Base-by-base conservation (phyloP, 2,797 vertebrate genomes). In the Typhlichthys eigenmanni region DNA sequence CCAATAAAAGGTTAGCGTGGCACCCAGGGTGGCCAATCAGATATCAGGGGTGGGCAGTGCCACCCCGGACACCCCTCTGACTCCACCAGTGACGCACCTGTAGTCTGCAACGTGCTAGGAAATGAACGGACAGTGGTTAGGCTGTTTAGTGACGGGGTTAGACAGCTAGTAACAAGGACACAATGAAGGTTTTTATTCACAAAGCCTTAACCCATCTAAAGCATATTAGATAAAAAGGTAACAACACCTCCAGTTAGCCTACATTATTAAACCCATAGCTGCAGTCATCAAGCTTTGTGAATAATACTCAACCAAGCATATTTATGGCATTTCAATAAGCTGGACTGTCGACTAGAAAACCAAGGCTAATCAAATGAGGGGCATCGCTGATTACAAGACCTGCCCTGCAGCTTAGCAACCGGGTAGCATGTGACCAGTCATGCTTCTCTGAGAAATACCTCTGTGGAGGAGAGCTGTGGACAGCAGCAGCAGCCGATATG, bases 361-460 rank as follows among this genome's bases (percentile, higher is more conserved):
- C 34, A 60, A 71, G 62, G 19, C 19, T 74, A 74, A 82, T 74
- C 68, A 66, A 70, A 76, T 50, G 63, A 82, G 64, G 60, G 60
- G 7, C 43, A 81, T 71, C 54, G 71, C 59, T 82, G 62, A 75
- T 83, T 86, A 76, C 32, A 65, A 24, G 58, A 46, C 75, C 17
- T 51, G 65, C 47, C 74, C 65, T 13, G 70, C 60, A 74, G 82
- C 75, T 81, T 79, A 87, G 81, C 81, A 83, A 82, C 79, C 66
- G 17, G 52, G 69, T 63, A 78, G 53, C 87, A 90, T 89, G 83
- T 91, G 89, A 92, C 71, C 14, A 52, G 79, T 90, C 90, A 89
- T 86, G 84, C 83, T 62, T 74, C 64, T 78, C 72, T 32, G 58
- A 75, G 74, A 90, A 89, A 91, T 87, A 82, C 80, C 84, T 79